Conservation (phyloP, 2,113 vertebrate genomes). For the Pteruthius melanotis region DNA sequence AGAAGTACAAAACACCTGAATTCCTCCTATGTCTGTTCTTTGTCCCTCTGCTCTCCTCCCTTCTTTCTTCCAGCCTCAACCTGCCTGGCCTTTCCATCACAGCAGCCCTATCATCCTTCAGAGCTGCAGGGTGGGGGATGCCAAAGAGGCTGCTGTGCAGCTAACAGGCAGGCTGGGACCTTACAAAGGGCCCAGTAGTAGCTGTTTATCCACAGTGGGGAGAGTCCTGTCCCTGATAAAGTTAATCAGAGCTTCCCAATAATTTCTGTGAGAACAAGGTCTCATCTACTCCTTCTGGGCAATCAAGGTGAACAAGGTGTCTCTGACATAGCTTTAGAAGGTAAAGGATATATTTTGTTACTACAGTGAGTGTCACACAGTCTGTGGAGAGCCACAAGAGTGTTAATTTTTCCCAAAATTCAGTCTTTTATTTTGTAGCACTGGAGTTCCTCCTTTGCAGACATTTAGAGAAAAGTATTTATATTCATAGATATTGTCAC, state of each 20-base stretch:
- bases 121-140: rapidly evolving
- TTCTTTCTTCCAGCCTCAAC: not conserved
- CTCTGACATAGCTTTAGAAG: not conserved
- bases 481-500: not conserved
- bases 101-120: not conserved
- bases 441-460: not conserved
- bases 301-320: not conserved
- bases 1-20: not conserved
- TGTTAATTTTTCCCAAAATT: not conserved
- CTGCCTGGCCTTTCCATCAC: rapidly evolving
- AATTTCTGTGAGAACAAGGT: not conserved
- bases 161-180: not conserved
- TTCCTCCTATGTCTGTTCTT: not conserved
- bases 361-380: not conserved
- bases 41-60: not conserved
- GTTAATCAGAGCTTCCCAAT: not conserved
- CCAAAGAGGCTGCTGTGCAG: rapidly evolving
- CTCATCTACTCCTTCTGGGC: not conserved
- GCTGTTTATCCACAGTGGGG: not conserved
- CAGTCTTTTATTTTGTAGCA: not conserved
- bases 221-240: not conserved
- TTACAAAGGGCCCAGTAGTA: not conserved
- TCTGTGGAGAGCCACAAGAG: not conserved
- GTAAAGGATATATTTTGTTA: not conserved
- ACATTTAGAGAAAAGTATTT: not conserved